phyloP scores from a whole-genome alignment of 37 sponge, comb jelly and placozoan genomes.

The Halichondria panicea region DNA sequence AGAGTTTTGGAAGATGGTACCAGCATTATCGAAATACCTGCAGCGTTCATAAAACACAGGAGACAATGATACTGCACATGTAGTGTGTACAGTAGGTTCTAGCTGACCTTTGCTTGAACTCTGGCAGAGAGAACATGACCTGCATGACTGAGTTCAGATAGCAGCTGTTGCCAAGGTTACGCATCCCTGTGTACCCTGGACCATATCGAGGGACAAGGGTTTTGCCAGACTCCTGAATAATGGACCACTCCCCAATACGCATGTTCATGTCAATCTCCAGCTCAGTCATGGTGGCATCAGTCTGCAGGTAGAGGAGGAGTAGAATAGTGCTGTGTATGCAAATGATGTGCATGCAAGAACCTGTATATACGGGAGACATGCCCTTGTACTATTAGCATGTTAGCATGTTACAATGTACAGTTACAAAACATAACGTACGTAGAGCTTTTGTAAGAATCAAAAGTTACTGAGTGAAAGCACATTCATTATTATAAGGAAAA shows the following conservation, averaged over 20 bases:
- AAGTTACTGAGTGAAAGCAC: too few species aligned
- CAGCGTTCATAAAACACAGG: background rate
- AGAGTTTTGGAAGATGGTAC: conserved; percentile 22
- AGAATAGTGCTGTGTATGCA: background rate
- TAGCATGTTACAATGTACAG: too few species aligned
- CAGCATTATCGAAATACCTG: conserved; percentile 62
- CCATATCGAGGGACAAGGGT: conserved; percentile 78
- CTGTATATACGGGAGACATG: too few species aligned
- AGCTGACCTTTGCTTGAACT: conserved; percentile 61
- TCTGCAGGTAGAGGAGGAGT: conserved; percentile 16
- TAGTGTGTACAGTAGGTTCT: background rate
- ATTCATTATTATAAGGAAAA: too few species aligned
- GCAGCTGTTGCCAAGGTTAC: conserved; percentile 92
- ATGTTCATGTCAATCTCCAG: conserved; percentile 94
- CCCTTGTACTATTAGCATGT: too few species aligned
- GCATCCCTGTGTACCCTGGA: conserved; percentile 83
- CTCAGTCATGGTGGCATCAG: conserved; percentile 92
- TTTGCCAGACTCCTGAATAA: conserved; percentile 81
- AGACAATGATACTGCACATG: background rate
- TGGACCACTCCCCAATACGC: conserved; percentile 80
- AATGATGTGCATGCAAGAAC: background rate
- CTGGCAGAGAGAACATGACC: conserved; percentile 73
- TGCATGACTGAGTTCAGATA: conserved; percentile 91
- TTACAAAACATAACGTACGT: too few species aligned
- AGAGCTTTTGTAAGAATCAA: too few species aligned